Base-by-base conservation (phyloP, 2,888 invertebrate species). In the Cancer borealis region DNA sequence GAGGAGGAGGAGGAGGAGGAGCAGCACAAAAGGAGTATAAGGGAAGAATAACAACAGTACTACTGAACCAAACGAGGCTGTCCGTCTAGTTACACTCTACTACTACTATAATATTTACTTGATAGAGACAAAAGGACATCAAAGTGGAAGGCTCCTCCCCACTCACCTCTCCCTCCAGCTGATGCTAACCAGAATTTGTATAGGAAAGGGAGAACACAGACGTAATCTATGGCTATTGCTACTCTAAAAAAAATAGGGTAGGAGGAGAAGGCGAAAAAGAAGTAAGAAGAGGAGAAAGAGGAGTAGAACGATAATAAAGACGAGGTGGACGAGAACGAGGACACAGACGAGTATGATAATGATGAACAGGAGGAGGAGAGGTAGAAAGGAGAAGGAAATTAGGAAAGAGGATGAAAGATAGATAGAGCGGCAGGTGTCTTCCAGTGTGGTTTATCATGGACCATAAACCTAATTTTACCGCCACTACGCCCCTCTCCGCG, bases 381-480 rank as follows among this genome's bases (percentile, higher is more conserved):
- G 66, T 14, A 66, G 66, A 5, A 66, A 66, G 8, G 21, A 66
- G 21, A 66, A 66, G 14, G 66, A 66, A 21, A 21, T 12, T 54
- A 66, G 66, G 21, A 66, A 21, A 14, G 10, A 39, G 39, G 0
- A 12, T 12, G 14, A 84, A 3, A 30, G 30, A 30, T 39, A 39
- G 84, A 39, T 39, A 84, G 84, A n/a, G 30, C 12, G 30, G 84
- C 84, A 84, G 30, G 84, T 84, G 84, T 84, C 84, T 84, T 39
- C 26, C 14, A 39, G 3, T 5, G 14, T 26, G 39, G 39, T 84
- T 39, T 39, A 84, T 84, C 84, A 39, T 30, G 30, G 84, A 84
- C 66, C 39, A 84, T 84, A 84, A 84, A 84, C 84, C 84, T 84
- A 84, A 84, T 84, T 84, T 84, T 17, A 39, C 39, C 84, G 39